A percentile compares a stretch with the other conserved stretches of the same genome.
Conservation (phyloP, 2,113 vertebrate species). For the Psettodes erumei region DNA sequence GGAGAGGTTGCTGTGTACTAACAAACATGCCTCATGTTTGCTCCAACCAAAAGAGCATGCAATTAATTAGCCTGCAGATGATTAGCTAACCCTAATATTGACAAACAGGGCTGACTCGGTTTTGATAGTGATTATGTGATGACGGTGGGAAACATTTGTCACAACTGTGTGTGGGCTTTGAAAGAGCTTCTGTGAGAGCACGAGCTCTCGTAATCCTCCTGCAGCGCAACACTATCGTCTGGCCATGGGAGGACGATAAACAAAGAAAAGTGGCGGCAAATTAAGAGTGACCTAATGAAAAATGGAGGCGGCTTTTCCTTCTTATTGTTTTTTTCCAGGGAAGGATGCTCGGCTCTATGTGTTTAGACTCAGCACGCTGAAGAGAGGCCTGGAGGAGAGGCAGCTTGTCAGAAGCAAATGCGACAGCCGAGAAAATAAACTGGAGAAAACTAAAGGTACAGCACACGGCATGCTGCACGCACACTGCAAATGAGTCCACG, state of each 20-base stretch:
- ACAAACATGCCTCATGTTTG: slow-evolving; percentile 39
- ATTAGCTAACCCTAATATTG: slow-evolving; percentile 54
- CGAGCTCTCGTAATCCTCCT: slow-evolving; percentile 45
- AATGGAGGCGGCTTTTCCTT: slow-evolving; percentile 30
- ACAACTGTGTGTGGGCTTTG: slow-evolving; percentile 54
- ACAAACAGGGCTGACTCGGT: slow-evolving; percentile 46
- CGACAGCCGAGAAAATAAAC: slow-evolving; percentile 95
- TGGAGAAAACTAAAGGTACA: slow-evolving; percentile 97
- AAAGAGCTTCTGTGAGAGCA: slow-evolving; percentile 36
- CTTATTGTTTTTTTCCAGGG: slow-evolving; percentile 79
- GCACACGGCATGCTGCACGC: neutral
- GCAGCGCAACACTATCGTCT: slow-evolving; percentile 32
- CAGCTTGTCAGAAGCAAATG: slow-evolving; percentile 87
- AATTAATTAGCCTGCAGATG: slow-evolving; percentile 56
- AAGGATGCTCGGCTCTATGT: slow-evolving; percentile 96
- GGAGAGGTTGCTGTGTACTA: neutral
- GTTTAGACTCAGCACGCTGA: slow-evolving; percentile 89
- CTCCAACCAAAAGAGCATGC: slow-evolving; percentile 22
- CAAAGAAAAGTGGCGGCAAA: slow-evolving; percentile 24
- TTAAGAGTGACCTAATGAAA: slow-evolving; percentile 46
- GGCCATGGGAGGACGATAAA: slow-evolving; percentile 56
- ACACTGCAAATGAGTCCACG: neutral
- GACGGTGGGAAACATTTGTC: slow-evolving; percentile 56
- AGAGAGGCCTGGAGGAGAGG: slow-evolving; percentile 86
- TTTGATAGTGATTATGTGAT: slow-evolving; percentile 54